Percentiles rank a stretch among this genome's conserved stretches.
These are phyloP conservation scores for Branchinecta sandiegonensis DNA, from an alignment of 2,888 invertebrate species.

Conservation along the genomic window DNA sequence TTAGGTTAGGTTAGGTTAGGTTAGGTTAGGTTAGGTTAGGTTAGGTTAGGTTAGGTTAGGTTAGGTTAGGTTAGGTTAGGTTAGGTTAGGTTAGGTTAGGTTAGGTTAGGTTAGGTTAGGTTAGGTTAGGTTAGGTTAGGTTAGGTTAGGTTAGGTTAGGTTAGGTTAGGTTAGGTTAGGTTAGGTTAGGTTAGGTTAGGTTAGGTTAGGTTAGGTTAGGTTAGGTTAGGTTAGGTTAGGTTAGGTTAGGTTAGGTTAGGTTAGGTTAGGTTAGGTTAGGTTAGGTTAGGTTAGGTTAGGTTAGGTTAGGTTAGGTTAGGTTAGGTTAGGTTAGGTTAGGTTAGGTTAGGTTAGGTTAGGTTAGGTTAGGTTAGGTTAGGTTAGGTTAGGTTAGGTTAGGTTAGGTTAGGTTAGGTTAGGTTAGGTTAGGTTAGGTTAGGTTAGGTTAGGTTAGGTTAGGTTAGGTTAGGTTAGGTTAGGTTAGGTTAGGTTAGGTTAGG, in stretches of 20 bases:
- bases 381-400: slow-evolving; percentile 26
- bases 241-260: slow-evolving; percentile 25
- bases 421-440: slow-evolving; percentile 25
- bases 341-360: slow-evolving; percentile 27
- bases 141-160: too few relatives aligned
- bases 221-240: slow-evolving; percentile 27
- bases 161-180: too few relatives aligned
- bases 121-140: too few relatives aligned
- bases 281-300: slow-evolving; percentile 24
- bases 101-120: too few relatives aligned
- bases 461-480: slow-evolving; percentile 28
- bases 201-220: too few relatives aligned
- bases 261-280: slow-evolving; percentile 21
- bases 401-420: slow-evolving; percentile 26
- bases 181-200: too few relatives aligned
- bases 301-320: slow-evolving; percentile 25
- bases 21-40: too few relatives aligned
- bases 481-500: too few relatives aligned
- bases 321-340: slow-evolving; percentile 24
- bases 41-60: too few relatives aligned
- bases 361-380: slow-evolving; percentile 27
- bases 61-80: too few relatives aligned
- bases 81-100: too few relatives aligned
- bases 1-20: too few relatives aligned
- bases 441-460: slow-evolving; percentile 26